Base-by-base conservation (phyloP, 2,113 vertebrate genomes). In the Motacilla alba region DNA sequence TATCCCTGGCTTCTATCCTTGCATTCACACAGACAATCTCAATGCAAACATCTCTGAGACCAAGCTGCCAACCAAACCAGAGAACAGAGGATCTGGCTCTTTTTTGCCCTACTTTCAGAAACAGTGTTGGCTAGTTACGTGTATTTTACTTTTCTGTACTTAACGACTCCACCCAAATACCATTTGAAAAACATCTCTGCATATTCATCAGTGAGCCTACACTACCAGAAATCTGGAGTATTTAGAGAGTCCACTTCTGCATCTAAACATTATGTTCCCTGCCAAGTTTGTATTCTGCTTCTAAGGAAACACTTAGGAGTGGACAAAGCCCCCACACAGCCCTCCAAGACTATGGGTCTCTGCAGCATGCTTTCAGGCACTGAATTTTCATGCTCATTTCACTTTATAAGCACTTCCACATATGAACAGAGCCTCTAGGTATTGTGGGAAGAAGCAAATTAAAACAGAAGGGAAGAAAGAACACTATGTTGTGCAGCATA, bases 401-500 rank as follows among this genome's bases (percentile, higher is more conserved):
- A 53, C 59, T 93, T 92, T 78, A 35, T 55, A 95, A 96, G 70
- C 90, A 53, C 44, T 85, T 95, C 33, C 23, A 76, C 46, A 52
- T 23, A 89, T 13, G 31, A 85, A 77, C 5, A 87, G 56, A 91
- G 74, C 75, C 63, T 85, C 70, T 55, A 83, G 26, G 53, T 83
- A 78, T 83, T 93, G 79, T 77, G 47, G 79, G 60, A 91, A 96
- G 60, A 77, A 92, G 83, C 56, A 94, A 79, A 96, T 84, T 82
- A 68, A 89, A 95, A 80, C 70, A 93, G 80, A 95, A 97, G 60
- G 70, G 72, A 95, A 85, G 67, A 95, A 86, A 87, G 89, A 90
- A 83, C 84, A 76, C 64, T 87, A 30, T 23, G 79, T 55, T 72
- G 73, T 43, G 41, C 53, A 75, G 62, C 0, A 2, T 64, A 91